Conservation (phyloP, 2,797 vertebrate species). For the Philypnodon macrostomus region DNA sequence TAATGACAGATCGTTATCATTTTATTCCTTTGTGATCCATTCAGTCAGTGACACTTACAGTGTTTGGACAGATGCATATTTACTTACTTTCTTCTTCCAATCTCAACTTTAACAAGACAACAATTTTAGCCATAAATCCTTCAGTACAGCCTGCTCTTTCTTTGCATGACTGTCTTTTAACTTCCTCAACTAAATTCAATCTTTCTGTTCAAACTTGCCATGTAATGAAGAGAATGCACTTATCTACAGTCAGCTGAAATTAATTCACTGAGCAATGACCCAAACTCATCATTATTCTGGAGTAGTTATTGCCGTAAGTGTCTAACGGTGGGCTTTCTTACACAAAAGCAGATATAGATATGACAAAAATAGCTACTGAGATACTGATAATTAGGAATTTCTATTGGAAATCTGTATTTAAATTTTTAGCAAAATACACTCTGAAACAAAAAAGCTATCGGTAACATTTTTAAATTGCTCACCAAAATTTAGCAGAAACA, state of each 20-base stretch:
- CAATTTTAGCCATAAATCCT: too few species aligned
- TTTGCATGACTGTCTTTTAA: conserved; percentile 55
- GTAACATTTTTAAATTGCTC: too few species aligned
- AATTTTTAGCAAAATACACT: too few species aligned
- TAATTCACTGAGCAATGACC: conserved; percentile 56
- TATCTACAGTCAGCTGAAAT: conserved; percentile 62
- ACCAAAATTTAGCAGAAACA: too few species aligned
- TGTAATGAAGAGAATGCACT: conserved; percentile 57
- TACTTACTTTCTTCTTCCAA: conserved; percentile 22
- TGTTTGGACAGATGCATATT: too few species aligned
- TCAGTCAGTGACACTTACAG: background rate
- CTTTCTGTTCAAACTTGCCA: conserved; percentile 28
- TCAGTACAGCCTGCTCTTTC: conserved; percentile 31
- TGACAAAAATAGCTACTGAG: too few species aligned
- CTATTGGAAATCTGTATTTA: too few species aligned
- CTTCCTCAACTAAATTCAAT: conserved; percentile 31
- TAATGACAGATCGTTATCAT: conserved; percentile 1
- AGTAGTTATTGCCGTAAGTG: conserved; percentile 46
- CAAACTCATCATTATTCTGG: conserved; percentile 55
- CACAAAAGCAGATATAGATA: too few species aligned
- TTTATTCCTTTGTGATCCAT: too few species aligned
- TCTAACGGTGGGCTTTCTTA: too few species aligned
- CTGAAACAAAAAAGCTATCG: too few species aligned
- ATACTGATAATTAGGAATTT: too few species aligned
- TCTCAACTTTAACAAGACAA: conserved; percentile 15